Percentiles rank a stretch among this genome's conserved stretches.
Conservation (phyloP, 2,888 invertebrate species). For the Palloptera scutellata region DNA sequence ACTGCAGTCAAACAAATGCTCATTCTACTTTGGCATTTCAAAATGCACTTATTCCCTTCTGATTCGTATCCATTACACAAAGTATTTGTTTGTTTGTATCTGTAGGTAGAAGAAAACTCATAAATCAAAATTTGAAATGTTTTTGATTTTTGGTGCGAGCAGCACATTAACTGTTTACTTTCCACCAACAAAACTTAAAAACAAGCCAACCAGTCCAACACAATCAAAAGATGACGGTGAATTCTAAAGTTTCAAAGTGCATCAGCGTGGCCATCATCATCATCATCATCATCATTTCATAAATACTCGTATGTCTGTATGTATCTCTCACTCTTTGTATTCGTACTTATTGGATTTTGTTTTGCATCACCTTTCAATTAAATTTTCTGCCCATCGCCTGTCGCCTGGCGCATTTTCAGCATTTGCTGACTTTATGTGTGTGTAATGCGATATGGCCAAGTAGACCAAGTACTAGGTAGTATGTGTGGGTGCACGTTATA, state of each 20-base stretch:
- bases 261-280: slow-evolving; percentile 1
- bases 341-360: slow-evolving; percentile 16
- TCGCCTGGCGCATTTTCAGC: not conserved
- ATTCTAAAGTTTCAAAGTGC: slow-evolving; percentile 36
- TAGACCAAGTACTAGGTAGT: not conserved
- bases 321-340: too few species aligned
- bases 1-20: slow-evolving; percentile 54
- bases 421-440: too few species aligned
- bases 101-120: slow-evolving; percentile 34
- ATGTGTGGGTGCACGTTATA: not conserved
- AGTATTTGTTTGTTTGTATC: too few species aligned
- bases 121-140: slow-evolving; percentile 55
- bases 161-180: slow-evolving; percentile 48
- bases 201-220: not conserved
- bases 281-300: too few species aligned
- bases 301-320: too few species aligned
- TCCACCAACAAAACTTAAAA: slow-evolving; percentile 30
- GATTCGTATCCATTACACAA: too few species aligned
- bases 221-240: slow-evolving; percentile 7
- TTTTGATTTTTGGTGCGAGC: too few species aligned
- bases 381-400: slow-evolving; percentile 30
- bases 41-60: too few species aligned
- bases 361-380: slow-evolving; percentile 42
- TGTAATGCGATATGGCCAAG: not conserved
- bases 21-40: slow-evolving; percentile 28